Conservation (phyloP, 2,797 vertebrate species). For the Takifugu ocellatus region DNA sequence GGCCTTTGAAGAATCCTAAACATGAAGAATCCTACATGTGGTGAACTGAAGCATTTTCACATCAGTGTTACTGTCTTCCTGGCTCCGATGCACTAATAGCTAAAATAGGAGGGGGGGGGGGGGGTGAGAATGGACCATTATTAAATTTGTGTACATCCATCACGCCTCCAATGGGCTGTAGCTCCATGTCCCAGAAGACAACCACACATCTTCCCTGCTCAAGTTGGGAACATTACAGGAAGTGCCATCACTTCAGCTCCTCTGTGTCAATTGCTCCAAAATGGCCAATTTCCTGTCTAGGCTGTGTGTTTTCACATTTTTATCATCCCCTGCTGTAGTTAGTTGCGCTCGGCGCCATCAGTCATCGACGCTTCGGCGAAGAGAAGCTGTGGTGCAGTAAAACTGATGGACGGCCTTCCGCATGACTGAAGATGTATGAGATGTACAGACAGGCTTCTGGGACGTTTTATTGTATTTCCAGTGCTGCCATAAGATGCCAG, state of each 20-base stretch:
- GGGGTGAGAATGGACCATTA: background rate
- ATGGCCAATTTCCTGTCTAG: constrained; percentile 72
- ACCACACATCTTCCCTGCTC: constrained; percentile 39
- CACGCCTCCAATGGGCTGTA: constrained; percentile 49
- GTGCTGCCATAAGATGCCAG: constrained; percentile 34
- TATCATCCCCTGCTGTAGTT: constrained; percentile 67
- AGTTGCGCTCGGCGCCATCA: constrained; percentile 68
- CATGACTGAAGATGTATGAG: constrained; percentile 70
- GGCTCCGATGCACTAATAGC: constrained; percentile 14
- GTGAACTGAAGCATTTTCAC: constrained; percentile 11
- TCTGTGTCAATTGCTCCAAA: constrained; percentile 68
- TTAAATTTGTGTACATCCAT: constrained; percentile 23
- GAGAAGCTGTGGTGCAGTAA: constrained; percentile 74
- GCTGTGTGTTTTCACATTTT: constrained; percentile 74
- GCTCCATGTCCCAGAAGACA: constrained; percentile 37
- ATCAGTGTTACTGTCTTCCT: constrained; percentile 3
- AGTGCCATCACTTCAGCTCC: constrained; percentile 58
- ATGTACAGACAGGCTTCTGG: constrained; percentile 30
- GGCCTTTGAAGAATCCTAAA: no score
- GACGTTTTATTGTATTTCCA: constrained; percentile 56
- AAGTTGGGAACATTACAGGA: constrained; percentile 49
- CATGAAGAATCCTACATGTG: background rate
- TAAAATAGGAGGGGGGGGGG: constrained; percentile 12
- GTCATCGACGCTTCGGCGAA: constrained; percentile 60
- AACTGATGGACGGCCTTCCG: constrained; percentile 74